phyloP scores from a whole-genome alignment of 1,140 invertebrate species.

The Plutomurus gul region DNA sequence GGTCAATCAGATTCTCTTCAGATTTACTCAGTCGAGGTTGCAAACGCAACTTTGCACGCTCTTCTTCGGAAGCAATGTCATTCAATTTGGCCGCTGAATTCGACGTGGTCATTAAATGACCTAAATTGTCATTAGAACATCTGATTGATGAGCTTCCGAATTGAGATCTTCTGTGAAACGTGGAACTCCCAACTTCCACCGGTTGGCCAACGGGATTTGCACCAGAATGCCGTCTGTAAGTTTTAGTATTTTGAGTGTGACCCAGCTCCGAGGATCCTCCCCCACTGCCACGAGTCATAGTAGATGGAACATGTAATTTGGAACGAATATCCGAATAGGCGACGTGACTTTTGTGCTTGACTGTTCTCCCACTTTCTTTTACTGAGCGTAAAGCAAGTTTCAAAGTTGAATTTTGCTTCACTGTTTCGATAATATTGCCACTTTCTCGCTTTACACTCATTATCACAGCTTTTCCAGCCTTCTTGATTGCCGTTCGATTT shows the following conservation, averaged over 20 bases:
- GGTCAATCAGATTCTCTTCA: slow-evolving; percentile 53
- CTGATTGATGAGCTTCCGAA: background rate
- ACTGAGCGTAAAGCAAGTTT: slow-evolving; percentile 80
- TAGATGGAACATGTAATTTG: slow-evolving; percentile 47
- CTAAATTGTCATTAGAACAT: slow-evolving; percentile 41
- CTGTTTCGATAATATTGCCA: slow-evolving; percentile 56
- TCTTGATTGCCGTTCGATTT: slow-evolving; percentile 61
- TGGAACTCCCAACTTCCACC: background rate
- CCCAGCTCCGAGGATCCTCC: background rate
- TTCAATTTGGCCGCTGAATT: slow-evolving; percentile 40
- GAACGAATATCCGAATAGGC: slow-evolving; percentile 50
- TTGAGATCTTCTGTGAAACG: background rate
- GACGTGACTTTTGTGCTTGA: slow-evolving; percentile 56
- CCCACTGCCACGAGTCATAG: background rate
- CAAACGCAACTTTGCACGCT: background rate
- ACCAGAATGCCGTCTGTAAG: slow-evolving; percentile 32
- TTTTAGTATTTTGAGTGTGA: slow-evolving; percentile 6
- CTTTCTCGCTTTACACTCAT: slow-evolving; percentile 51
- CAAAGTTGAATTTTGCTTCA: slow-evolving; percentile 78
- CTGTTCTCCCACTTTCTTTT: slow-evolving; percentile 74
- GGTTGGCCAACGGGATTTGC: background rate
- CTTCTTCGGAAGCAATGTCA: background rate
- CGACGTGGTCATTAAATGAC: slow-evolving; percentile 41
- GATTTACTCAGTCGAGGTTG: slow-evolving; percentile 49
- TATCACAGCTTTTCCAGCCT: slow-evolving; percentile 53